These are phyloP conservation scores for Psilanteris sp. DNA, from an alignment of 1,140 invertebrate genomes.

Conservation along the genomic window DNA sequence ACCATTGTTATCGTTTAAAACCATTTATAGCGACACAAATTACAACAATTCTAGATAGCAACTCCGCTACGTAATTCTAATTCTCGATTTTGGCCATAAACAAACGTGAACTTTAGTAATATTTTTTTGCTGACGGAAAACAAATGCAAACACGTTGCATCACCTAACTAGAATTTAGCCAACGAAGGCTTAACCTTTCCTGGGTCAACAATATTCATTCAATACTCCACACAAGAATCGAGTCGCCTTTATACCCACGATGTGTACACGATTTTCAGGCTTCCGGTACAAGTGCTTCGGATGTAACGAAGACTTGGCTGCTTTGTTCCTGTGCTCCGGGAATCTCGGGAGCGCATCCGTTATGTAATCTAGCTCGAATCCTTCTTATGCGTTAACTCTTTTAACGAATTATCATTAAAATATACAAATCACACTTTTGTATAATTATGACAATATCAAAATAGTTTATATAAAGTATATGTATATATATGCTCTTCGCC, in stretches of 20 bases:
- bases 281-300: slow-evolving; percentile 55
- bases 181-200: slow-evolving; percentile 27
- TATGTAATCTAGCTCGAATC: slow-evolving; percentile 40
- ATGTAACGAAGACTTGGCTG: slow-evolving; percentile 56
- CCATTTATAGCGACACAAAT: slow-evolving; percentile 2
- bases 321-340: slow-evolving; percentile 55
- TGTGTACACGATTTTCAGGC: slow-evolving; percentile 55
- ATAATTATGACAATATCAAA: too few species aligned
- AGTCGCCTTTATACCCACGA: slow-evolving; percentile 50
- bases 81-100: slow-evolving; percentile 29
- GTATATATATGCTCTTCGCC: too few species aligned
- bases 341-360: slow-evolving; percentile 47
- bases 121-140: background rate
- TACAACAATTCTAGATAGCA: slow-evolving; percentile 22
- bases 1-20: slow-evolving; percentile 17
- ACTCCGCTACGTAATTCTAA: slow-evolving; percentile 29
- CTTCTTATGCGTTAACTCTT: slow-evolving; percentile 23
- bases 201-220: slow-evolving; percentile 59
- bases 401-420: too few species aligned
- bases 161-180: slow-evolving; percentile 19
- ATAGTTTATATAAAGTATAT: too few species aligned
- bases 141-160: background rate
- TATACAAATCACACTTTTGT: too few species aligned
- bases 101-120: slow-evolving; percentile 4
- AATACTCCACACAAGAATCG: slow-evolving; percentile 43